phyloP scores from a whole-genome alignment of 2,888 invertebrate genomes.

The Sarcophaga variegata region DNA sequence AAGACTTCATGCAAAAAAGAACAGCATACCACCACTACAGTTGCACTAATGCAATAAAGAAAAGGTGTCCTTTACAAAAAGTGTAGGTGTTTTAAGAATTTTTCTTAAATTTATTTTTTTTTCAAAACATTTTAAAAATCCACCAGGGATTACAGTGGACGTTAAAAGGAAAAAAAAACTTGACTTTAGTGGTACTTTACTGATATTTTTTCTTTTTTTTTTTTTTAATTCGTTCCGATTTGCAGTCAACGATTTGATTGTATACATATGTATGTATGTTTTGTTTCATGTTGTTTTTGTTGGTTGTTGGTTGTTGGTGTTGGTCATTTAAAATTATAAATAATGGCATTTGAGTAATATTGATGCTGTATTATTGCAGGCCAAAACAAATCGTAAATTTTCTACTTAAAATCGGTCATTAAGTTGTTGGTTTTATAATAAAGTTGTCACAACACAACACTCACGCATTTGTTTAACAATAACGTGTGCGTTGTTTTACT shows the following conservation, averaged over 20 bases:
- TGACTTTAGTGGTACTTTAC: background rate
- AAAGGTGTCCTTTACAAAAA: constrained; percentile 1
- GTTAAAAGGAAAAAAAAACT: background rate
- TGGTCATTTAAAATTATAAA: constrained; percentile 68
- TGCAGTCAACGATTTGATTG: background rate
- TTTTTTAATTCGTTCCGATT: background rate
- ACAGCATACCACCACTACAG: background rate
- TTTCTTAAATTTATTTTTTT: constrained; percentile 21
- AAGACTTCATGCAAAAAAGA: too few species aligned
- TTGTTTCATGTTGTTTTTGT: constrained; percentile 3
- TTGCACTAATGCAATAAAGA: background rate
- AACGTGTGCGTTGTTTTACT: background rate
- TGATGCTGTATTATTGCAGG: constrained; percentile 43
- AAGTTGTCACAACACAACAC: constrained; percentile 70
- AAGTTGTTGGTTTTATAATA: constrained; percentile 68
- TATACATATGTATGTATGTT: background rate
- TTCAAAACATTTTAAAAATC: background rate
- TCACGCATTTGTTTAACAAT: constrained; percentile 57
- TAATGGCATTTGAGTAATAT: constrained; percentile 54
- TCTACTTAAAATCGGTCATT: constrained; percentile 68
- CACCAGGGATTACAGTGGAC: too few species aligned
- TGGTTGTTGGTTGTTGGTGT: background rate
- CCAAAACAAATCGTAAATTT: constrained; percentile 69
- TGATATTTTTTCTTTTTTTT: background rate
- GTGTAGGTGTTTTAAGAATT: constrained; percentile 49